Evolutionary conservation across 2,888 invertebrate genomes (phyloP).

Genomic region (Kryphioiulus occultus): DNA sequence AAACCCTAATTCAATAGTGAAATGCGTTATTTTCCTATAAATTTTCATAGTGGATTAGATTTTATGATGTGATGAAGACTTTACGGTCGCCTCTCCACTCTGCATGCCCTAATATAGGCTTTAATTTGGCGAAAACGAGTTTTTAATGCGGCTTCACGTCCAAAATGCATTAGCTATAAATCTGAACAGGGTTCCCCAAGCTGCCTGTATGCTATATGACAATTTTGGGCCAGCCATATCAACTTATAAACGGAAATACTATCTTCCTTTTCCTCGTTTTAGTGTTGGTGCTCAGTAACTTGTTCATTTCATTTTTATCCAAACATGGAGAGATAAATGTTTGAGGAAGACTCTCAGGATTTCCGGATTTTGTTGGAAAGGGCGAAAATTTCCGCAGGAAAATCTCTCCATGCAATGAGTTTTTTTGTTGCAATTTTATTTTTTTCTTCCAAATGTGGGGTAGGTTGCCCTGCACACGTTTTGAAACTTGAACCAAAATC

Average conservation of each 20-base stretch:
- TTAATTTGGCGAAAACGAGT: conserved; percentile 37
- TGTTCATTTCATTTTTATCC: neutral
- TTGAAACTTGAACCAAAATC: neutral
- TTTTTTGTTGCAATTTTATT: neutral
- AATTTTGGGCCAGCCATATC: neutral
- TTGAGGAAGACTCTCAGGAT: conserved; percentile 41
- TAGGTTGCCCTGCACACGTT: neutral
- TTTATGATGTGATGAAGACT: conserved; percentile 37
- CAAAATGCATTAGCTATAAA: conserved; percentile 21
- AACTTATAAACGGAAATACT: neutral
- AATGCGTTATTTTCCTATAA: neutral
- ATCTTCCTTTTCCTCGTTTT: neutral
- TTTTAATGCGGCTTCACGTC: conserved; percentile 11
- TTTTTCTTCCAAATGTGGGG: neutral
- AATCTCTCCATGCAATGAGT: neutral
- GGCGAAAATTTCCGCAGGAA: conserved; percentile 35
- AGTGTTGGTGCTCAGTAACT: neutral
- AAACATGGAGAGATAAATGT: conserved; percentile 13
- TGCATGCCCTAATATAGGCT: neutral
- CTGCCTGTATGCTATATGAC: neutral
- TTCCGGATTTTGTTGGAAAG: conserved; percentile 27
- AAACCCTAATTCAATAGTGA: neutral
- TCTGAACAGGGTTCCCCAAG: neutral
- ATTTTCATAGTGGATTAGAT: conserved; percentile 35
- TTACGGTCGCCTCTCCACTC: neutral